Base-by-base conservation (phyloP, 2,888 invertebrate genomes). In the Tenthredo amoena region DNA sequence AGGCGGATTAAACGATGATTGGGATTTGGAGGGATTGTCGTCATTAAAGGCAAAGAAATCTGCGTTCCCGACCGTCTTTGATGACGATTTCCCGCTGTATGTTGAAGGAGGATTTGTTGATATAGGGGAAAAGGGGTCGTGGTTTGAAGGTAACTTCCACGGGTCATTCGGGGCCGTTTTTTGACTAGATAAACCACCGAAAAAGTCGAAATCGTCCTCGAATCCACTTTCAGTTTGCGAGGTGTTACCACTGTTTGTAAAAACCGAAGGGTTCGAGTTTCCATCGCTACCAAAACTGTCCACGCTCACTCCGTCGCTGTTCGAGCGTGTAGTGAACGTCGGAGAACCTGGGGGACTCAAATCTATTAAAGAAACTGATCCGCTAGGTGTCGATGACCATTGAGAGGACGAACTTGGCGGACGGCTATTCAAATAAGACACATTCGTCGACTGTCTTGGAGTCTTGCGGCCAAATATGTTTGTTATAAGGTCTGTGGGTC, bases 131-230 rank as follows among this genome's bases (percentile, higher is more conserved):
- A 96, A 95, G 9, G 95, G 95, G 92, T 96, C 96, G 71, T 89
- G 89, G 55, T 87, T 88, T 37, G 86, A 88, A 62, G 94, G 90
- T 26, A 93, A 87, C 83, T 94, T 93, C 93, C 95, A 95, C 86
- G 95, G 95, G 89, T 96, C 95, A 82, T 94, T 92, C 12, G 94
- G 92, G n/a, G 93, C 89, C 12, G 93, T 92, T 88, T 94, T 95
- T 55, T 94, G 94, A 91, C 94, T 95, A 91, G 94, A 95, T 58
- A 94, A 92, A 88, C 94, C 94, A 5, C 96, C 94, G 89, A 96
- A 96, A 74, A 96, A 94, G 91, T 97, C 97, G 92, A 97, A 97
- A 92, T 97, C 97, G 94, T 97, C 97, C 93, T 98, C 97, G 91
- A 97, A 97, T 4, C 97, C 97, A 93, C 97, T 97, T 91, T 97